phyloP scores from a whole-genome alignment of 2,113 vertebrate species.

The Felis chaus region DNA sequence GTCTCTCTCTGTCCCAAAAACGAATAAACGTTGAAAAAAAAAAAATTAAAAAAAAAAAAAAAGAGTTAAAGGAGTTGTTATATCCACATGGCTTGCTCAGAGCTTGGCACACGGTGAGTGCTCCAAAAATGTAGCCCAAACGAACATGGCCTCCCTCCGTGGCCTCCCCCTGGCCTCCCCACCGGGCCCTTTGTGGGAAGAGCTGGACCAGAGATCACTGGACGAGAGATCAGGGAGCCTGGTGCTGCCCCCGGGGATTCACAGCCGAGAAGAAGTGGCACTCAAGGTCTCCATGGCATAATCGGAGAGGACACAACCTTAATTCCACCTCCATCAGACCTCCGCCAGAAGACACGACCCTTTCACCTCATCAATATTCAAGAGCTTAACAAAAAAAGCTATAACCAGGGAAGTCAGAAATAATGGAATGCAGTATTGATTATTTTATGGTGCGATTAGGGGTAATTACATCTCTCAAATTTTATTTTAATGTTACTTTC shows the following conservation, averaged over 20 bases:
- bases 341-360: slow-evolving; percentile 83
- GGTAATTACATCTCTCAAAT: slow-evolving; percentile 92
- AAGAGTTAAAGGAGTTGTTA: too few relatives aligned
- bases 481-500: slow-evolving; percentile 92
- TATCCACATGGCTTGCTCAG: background rate
- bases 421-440: slow-evolving; percentile 92
- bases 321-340: slow-evolving; percentile 88
- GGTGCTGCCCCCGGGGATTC: background rate
- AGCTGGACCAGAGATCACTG: rapidly evolving
- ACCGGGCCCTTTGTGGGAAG: background rate
- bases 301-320: slow-evolving; percentile 84
- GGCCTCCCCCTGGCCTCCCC: background rate
- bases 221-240: background rate
- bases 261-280: slow-evolving; percentile 38
- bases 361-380: slow-evolving; percentile 91
- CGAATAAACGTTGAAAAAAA: too few relatives aligned
- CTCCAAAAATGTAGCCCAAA: background rate
- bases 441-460: slow-evolving; percentile 92
- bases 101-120: background rate
- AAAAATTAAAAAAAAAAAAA: too few relatives aligned
- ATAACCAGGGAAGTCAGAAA: slow-evolving; percentile 89
- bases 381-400: slow-evolving; percentile 89
- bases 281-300: slow-evolving; percentile 56
- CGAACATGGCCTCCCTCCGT: rapidly evolving
- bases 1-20: too few relatives aligned